Conservation (phyloP, 2,888 invertebrate genomes). For the Deilephila porcellus region DNA sequence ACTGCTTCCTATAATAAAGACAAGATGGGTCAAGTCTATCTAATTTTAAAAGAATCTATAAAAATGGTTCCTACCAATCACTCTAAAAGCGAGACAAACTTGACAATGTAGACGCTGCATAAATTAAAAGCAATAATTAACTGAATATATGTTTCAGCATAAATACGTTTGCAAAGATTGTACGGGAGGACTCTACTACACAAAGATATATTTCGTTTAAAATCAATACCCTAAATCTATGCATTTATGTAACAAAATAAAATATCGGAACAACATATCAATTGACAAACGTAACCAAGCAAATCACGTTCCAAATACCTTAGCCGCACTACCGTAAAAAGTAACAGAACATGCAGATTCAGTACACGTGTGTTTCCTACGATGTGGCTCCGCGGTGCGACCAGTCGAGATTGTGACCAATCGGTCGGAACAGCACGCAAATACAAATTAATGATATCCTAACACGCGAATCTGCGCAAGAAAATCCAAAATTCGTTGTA, state of each 20-base stretch:
- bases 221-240: not conserved
- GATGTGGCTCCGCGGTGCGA: constrained; percentile 51
- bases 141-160: no score
- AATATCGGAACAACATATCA: constrained; percentile 27
- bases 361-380: constrained; percentile 49
- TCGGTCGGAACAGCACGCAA: constrained; percentile 67
- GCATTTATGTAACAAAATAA: not conserved
- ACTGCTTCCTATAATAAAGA: no score
- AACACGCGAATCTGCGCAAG: constrained; percentile 59
- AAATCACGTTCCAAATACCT: constrained; percentile 57
- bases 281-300: constrained; percentile 27
- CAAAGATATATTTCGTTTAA: not conserved
- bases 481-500: constrained; percentile 55
- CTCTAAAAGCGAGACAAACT: no score
- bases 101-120: no score
- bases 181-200: no score
- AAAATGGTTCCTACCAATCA: no score
- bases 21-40: no score
- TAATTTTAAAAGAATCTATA: no score
- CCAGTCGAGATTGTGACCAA: constrained; percentile 46
- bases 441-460: constrained; percentile 55
- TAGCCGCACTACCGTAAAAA: constrained; percentile 54
- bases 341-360: constrained; percentile 59
- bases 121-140: no score
- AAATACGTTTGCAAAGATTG: no score